phyloP scores from a whole-genome alignment of 2,113 vertebrate species.

The Silurus asotus region DNA sequence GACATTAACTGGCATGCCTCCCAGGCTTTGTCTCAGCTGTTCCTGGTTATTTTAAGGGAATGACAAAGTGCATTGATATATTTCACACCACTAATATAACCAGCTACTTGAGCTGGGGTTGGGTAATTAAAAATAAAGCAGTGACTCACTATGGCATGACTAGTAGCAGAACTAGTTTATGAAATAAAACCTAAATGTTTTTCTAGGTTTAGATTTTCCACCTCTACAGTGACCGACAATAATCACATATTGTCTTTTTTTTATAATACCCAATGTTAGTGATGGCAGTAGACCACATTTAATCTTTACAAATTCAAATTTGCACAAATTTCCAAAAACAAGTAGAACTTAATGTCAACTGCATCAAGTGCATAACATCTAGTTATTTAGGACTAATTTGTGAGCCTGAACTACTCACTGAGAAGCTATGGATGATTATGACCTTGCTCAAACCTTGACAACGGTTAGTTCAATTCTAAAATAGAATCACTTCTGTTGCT shows the following conservation, averaged over 20 bases:
- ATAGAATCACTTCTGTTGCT: not conserved
- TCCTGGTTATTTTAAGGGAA: slow-evolving; percentile 63
- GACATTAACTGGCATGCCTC: slow-evolving; percentile 20
- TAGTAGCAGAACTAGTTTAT: not conserved
- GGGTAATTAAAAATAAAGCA: not conserved
- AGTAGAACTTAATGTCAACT: not conserved
- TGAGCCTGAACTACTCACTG: not conserved
- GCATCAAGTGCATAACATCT: not conserved
- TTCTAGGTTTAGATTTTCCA: not conserved
- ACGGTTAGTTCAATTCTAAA: not conserved
- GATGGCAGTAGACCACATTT: not conserved
- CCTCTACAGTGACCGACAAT: not conserved
- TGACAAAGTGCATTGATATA: slow-evolving; percentile 62
- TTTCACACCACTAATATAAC: slow-evolving; percentile 55
- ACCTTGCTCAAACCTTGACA: not conserved
- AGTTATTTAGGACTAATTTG: not conserved
- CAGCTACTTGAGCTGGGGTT: not conserved
- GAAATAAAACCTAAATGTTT: not conserved
- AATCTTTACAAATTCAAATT: not conserved
- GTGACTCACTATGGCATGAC: not conserved
- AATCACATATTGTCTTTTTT: not conserved
- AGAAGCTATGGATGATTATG: not conserved
- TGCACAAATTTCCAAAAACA: not conserved
- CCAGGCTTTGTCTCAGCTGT: slow-evolving; percentile 59
- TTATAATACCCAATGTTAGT: not conserved